These are phyloP conservation scores for Brachionus sp. DNA, from an alignment of 1,140 invertebrate genomes.

Conservation along the genomic window DNA sequence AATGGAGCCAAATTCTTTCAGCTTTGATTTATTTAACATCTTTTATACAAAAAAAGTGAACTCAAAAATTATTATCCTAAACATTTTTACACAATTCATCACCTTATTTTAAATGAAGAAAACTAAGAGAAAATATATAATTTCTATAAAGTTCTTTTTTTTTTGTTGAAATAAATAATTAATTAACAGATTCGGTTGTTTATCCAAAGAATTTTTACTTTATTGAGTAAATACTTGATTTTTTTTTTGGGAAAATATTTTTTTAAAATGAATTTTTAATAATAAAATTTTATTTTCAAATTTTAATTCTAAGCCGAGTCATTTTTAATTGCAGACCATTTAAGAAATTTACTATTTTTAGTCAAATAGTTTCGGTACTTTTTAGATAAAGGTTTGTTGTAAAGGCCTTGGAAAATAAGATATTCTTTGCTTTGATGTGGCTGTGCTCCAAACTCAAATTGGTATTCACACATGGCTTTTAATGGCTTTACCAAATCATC, in stretches of 20 bases:
- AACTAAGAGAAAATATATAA: too few relatives aligned
- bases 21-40: too few relatives aligned
- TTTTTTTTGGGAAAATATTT: background rate
- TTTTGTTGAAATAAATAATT: too few relatives aligned
- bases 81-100: too few relatives aligned
- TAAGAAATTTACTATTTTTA: conserved; percentile 39
- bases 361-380: conserved; percentile 30
- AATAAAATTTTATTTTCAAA: background rate
- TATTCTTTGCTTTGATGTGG: conserved; percentile 87
- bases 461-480: conserved; percentile 74
- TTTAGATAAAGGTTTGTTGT: conserved; percentile 66
- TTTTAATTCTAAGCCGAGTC: background rate
- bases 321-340: background rate
- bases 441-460: conserved; percentile 82
- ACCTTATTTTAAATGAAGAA: too few relatives aligned
- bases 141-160: too few relatives aligned
- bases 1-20: too few relatives aligned
- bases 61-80: too few relatives aligned
- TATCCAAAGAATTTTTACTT: too few relatives aligned
- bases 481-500: conserved; percentile 72
- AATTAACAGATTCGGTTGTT: too few relatives aligned
- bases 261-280: background rate
- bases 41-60: too few relatives aligned
- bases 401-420: conserved; percentile 76
- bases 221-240: background rate